These are phyloP conservation scores for Pinna nobilis DNA, from an alignment of 1,140 invertebrate genomes.

Conservation along the genomic window DNA sequence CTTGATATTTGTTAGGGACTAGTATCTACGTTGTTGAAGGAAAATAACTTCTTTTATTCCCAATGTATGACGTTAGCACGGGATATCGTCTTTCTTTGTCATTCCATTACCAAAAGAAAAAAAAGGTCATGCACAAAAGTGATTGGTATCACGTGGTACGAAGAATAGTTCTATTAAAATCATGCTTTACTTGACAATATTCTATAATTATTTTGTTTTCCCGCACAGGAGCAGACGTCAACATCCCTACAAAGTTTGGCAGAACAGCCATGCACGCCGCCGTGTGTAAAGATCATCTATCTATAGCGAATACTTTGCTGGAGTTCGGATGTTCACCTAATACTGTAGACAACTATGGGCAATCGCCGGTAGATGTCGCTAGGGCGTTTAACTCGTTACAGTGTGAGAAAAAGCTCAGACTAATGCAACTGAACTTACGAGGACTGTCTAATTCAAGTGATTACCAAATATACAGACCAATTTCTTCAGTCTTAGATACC, in stretches of 20 bases:
- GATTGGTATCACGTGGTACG: no score
- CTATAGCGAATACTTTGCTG: conserved; percentile 52
- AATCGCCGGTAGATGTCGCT: conserved; percentile 47
- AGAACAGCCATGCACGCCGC: conserved; percentile 59
- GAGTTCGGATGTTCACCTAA: conserved; percentile 40
- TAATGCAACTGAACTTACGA: conserved; percentile 51
- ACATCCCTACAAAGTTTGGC: conserved; percentile 51
- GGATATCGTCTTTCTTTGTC: no score
- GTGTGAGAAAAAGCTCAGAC: conserved; percentile 54
- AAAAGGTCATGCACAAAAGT: no score
- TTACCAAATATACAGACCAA: no score
- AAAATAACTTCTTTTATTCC: no score
- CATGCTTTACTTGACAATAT: neutral
- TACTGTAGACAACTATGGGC: conserved; percentile 45
- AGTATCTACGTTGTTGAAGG: no score
- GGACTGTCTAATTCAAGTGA: conserved; percentile 21
- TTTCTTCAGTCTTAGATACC: no score
- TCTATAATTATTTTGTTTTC: neutral
- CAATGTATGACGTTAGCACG: no score
- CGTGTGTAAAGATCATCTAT: conserved; percentile 50
- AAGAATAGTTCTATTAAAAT: no score
- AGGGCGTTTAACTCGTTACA: conserved; percentile 37
- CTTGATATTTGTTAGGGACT: no score
- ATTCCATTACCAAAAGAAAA: no score
- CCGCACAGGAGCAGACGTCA: conserved; percentile 56